phyloP scores from a whole-genome alignment of 2,113 vertebrate genomes.

The Taurulus bubalis region DNA sequence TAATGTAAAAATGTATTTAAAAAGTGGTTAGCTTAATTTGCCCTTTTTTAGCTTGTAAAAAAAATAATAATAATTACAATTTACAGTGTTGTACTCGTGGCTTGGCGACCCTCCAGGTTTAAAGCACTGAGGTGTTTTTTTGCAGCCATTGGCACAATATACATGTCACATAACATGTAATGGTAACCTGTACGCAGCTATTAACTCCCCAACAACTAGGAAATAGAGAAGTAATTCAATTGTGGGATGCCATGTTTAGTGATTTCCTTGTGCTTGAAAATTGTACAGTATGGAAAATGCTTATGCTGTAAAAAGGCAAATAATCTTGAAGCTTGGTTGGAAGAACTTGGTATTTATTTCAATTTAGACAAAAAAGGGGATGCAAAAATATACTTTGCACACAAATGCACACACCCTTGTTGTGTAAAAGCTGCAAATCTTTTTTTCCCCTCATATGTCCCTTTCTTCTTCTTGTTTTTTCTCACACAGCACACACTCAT shows the following conservation, averaged over 20 bases:
- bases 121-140: background rate
- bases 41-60: background rate
- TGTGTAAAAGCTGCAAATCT: background rate
- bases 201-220: conserved; percentile 45
- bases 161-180: conserved; percentile 59
- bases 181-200: conserved; percentile 46
- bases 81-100: conserved; percentile 24
- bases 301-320: conserved; percentile 38
- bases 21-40: background rate
- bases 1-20: background rate
- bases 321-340: conserved; percentile 25
- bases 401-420: background rate
- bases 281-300: conserved; percentile 44
- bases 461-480: background rate
- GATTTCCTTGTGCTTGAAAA: conserved; percentile 52
- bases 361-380: conserved; percentile 8
- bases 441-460: background rate
- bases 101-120: conserved; percentile 30
- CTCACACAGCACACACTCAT: conserved; percentile 7
- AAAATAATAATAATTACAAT: background rate
- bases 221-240: conserved; percentile 42
- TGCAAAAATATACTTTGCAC: background rate
- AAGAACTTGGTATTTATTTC: conserved; percentile 49
- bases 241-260: conserved; percentile 56
- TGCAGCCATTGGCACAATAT: conserved; percentile 51